Conservation (phyloP, 2,113 vertebrate genomes). For the Halichoeres trimaculatus region DNA sequence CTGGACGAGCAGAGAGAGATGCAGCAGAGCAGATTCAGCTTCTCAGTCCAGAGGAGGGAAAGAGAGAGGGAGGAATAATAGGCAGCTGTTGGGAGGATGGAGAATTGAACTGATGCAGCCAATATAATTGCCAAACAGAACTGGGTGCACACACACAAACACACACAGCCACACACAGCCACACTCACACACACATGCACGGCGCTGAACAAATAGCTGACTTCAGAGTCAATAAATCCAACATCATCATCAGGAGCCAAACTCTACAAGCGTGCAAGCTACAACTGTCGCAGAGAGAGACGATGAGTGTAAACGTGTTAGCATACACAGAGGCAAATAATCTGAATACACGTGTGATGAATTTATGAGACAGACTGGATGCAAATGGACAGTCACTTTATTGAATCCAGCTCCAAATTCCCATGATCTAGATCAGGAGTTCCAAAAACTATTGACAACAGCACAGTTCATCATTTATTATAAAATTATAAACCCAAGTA, state of each 20-base stretch:
- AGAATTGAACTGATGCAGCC: slow-evolving; percentile 42
- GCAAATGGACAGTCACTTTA: background rate
- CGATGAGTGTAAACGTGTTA: slow-evolving; percentile 50
- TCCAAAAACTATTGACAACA: too few relatives aligned
- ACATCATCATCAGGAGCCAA: slow-evolving; percentile 36
- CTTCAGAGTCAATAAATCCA: slow-evolving; percentile 71
- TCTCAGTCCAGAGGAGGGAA: slow-evolving; percentile 22
- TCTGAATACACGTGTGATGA: background rate
- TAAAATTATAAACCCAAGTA: too few relatives aligned
- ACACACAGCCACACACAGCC: background rate
- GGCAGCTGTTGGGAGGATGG: slow-evolving; percentile 25
- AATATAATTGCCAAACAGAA: slow-evolving; percentile 50
- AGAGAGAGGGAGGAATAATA: slow-evolving; percentile 44
- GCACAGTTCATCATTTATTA: too few relatives aligned
- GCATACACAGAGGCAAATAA: slow-evolving; percentile 32
- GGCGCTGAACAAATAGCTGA: slow-evolving; percentile 59
- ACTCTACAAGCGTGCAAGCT: slow-evolving; percentile 40
- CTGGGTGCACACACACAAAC: slow-evolving; percentile 8
- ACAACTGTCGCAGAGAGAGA: slow-evolving; percentile 38
- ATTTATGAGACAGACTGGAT: slow-evolving; percentile 1
- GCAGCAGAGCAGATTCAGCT: slow-evolving; percentile 26
- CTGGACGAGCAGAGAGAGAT: background rate
- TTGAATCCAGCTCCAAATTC: too few relatives aligned
- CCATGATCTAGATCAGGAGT: too few relatives aligned
- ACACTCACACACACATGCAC: background rate